These are phyloP conservation scores for Crypturellus tataupa DNA, from an alignment of 2,797 vertebrate genomes.

Conservation along the genomic window DNA sequence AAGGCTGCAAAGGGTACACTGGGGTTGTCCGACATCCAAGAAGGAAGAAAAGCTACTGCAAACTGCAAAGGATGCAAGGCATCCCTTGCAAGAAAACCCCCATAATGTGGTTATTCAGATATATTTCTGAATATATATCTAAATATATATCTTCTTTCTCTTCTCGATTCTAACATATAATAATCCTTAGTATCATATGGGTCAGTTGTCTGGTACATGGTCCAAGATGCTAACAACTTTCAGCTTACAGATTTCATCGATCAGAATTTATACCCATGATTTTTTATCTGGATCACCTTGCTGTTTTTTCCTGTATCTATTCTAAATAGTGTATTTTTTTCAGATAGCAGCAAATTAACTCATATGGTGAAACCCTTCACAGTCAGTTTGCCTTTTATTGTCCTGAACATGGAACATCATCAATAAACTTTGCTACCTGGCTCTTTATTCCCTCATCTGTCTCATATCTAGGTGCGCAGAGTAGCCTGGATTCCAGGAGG, in stretches of 20 bases:
- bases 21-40: neutral
- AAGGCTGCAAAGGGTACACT: conserved; percentile 6
- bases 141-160: neutral
- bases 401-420: neutral
- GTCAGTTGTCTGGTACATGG: neutral
- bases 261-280: neutral
- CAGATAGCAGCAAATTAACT: neutral
- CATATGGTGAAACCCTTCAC: neutral
- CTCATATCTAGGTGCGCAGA: neutral
- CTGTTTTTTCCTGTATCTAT: neutral
- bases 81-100: neutral
- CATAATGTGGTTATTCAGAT: neutral
- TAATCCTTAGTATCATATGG: neutral
- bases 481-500: neutral
- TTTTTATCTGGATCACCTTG: neutral
- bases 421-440: accelerated
- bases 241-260: neutral
- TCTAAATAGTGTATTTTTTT: accelerated
- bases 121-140: neutral
- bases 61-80: neutral
- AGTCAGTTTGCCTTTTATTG: neutral
- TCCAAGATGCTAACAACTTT: neutral
- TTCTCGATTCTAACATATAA: neutral
- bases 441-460: neutral
- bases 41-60: neutral